These are phyloP conservation scores for Chaunax sp. DNA, from an alignment of 2,797 vertebrate genomes.

Conservation along the genomic window DNA sequence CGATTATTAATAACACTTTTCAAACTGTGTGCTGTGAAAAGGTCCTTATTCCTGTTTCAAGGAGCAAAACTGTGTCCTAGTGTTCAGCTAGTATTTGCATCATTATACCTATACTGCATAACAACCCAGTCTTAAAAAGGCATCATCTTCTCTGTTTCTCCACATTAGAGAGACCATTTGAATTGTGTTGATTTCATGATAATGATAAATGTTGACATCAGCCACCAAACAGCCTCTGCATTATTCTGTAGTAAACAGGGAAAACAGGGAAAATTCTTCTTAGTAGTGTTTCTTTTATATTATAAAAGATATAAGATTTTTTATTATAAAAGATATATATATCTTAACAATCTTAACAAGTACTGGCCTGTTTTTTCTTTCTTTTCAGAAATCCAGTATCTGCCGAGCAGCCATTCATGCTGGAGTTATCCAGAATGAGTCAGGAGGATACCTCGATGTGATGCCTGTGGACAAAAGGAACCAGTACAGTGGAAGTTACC, in stretches of 20 bases:
- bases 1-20: too few species aligned
- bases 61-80: not conserved
- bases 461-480: slow-evolving; percentile 94
- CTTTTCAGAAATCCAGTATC: slow-evolving; percentile 91
- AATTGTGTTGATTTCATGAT: too few species aligned
- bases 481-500: slow-evolving; percentile 88
- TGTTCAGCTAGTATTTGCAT: too few species aligned
- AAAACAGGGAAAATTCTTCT: not conserved
- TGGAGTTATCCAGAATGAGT: slow-evolving; percentile 89
- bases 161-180: too few species aligned
- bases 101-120: too few species aligned
- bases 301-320: too few species aligned
- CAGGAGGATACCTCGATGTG: slow-evolving; percentile 94
- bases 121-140: too few species aligned
- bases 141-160: too few species aligned
- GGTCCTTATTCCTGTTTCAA: not conserved
- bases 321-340: too few species aligned
- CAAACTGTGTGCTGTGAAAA: not conserved
- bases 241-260: not conserved
- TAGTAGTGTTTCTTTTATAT: not conserved
- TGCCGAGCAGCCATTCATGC: slow-evolving; percentile 94
- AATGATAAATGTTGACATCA: too few species aligned
- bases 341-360: too few species aligned
- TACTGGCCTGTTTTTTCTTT: not conserved
- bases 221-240: too few species aligned